phyloP scores from a whole-genome alignment of 2,797 vertebrate species.

The Micromesistius poutassou region DNA sequence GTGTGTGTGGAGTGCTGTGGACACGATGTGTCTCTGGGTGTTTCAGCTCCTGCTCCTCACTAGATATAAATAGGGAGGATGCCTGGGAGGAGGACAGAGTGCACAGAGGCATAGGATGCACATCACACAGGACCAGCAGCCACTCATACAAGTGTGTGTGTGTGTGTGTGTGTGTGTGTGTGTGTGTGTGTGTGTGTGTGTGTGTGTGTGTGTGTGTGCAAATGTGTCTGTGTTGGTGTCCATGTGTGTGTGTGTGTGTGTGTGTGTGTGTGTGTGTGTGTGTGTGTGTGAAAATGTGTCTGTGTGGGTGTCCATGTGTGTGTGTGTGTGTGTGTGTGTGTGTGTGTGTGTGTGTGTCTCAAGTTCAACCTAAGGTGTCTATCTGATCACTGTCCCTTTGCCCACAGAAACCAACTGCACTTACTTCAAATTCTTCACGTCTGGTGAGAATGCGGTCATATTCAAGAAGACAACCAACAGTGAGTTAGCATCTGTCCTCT shows the following conservation, averaged over 20 bases:
- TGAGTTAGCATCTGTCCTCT: constrained; percentile 53
- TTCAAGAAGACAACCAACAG: constrained; percentile 85
- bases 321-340: constrained; percentile 8
- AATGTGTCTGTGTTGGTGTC: constrained; percentile 1
- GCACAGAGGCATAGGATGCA: constrained; percentile 63
- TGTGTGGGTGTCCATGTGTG: constrained; percentile 4
- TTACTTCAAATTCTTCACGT: constrained; percentile 91
- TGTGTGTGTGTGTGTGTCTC: constrained; percentile 1
- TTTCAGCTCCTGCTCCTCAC: constrained; percentile 56
- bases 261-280: constrained; percentile 3
- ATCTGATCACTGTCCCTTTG: constrained; percentile 32
- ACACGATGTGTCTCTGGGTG: constrained; percentile 41
- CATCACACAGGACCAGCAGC: constrained; percentile 55
- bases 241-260: constrained; percentile 1
- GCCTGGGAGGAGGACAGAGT: constrained; percentile 64
- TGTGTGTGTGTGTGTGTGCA: constrained; percentile 13
- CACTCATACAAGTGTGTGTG: constrained; percentile 32
- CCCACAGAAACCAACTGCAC: constrained; percentile 86
- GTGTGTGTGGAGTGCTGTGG: constrained; percentile 31
- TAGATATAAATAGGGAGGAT: constrained; percentile 71
- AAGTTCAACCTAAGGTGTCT: constrained; percentile 15
- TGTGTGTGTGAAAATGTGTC: constrained; percentile 6
- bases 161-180: not conserved
- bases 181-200: constrained; percentile 1
- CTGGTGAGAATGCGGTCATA: constrained; percentile 84